These are phyloP conservation scores for Chaetophractus vellerosus DNA, from an alignment of 2,797 vertebrate species.

Conservation along the genomic window DNA sequence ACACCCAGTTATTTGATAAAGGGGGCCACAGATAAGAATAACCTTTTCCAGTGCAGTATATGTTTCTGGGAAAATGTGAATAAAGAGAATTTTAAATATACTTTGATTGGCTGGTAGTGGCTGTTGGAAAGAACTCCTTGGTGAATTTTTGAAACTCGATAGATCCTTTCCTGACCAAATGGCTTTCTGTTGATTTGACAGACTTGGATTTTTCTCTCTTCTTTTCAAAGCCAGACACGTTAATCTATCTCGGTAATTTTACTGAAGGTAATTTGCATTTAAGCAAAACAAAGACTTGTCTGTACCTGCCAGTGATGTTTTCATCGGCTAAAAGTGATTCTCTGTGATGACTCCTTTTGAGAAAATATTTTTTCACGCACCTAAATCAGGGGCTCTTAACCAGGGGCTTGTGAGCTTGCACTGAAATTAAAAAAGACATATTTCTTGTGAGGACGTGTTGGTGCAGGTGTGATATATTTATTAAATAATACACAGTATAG, in stretches of 20 bases:
- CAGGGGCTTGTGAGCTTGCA: too few species aligned
- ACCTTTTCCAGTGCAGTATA: neutral
- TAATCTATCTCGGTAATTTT: neutral
- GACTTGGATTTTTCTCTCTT: too few species aligned
- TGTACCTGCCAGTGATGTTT: neutral
- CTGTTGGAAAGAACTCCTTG: neutral
- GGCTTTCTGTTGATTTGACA: neutral
- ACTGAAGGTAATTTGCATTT: neutral
- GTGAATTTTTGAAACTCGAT: neutral
- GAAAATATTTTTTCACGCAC: neutral
- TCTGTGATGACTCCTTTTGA: rapidly evolving
- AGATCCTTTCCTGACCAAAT: neutral
- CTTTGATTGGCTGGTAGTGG: neutral
- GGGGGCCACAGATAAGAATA: neutral
- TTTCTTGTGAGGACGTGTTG: too few species aligned
- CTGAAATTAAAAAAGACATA: too few species aligned
- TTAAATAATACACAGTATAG: too few species aligned
- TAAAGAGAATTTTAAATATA: neutral
- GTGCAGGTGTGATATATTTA: too few species aligned
- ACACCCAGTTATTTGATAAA: neutral
- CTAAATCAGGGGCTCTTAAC: too few species aligned
- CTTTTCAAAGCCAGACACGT: neutral
- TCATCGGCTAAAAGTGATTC: rapidly evolving
- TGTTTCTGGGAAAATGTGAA: neutral
- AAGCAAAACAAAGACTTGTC: too few species aligned